These are phyloP conservation scores for Macroglossus sobrinus DNA, from an alignment of 2,113 vertebrate genomes.

Conservation along the genomic window DNA sequence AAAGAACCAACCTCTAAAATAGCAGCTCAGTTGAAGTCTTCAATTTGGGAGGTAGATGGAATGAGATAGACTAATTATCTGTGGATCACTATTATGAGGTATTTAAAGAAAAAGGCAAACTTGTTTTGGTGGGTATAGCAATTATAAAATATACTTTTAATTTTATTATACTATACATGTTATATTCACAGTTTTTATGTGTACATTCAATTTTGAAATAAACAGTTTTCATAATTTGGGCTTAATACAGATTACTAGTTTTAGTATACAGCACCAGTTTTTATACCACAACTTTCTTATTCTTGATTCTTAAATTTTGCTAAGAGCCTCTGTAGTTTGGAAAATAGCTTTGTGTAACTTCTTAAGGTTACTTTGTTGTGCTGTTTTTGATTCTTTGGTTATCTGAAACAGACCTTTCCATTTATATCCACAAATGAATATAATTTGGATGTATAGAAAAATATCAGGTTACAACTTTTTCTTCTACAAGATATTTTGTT, in stretches of 20 bases:
- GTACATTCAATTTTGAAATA: constrained; percentile 7
- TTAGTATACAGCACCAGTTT: background rate
- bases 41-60: background rate
- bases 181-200: background rate
- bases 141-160: background rate
- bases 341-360: constrained; percentile 3
- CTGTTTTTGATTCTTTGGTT: background rate
- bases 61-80: background rate
- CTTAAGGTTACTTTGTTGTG: background rate
- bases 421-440: background rate
- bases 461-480: background rate
- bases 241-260: background rate
- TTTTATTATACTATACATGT: background rate
- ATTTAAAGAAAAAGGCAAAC: background rate
- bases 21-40: background rate
- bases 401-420: background rate
- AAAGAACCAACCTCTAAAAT: background rate
- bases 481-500: background rate
- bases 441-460: background rate
- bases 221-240: background rate
- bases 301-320: background rate
- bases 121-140: background rate
- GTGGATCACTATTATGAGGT: background rate
- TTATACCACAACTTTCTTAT: background rate
- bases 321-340: background rate